Evolutionary conservation across 2,113 vertebrate genomes (phyloP).

Genomic region (Percopsis transmontana): DNA sequence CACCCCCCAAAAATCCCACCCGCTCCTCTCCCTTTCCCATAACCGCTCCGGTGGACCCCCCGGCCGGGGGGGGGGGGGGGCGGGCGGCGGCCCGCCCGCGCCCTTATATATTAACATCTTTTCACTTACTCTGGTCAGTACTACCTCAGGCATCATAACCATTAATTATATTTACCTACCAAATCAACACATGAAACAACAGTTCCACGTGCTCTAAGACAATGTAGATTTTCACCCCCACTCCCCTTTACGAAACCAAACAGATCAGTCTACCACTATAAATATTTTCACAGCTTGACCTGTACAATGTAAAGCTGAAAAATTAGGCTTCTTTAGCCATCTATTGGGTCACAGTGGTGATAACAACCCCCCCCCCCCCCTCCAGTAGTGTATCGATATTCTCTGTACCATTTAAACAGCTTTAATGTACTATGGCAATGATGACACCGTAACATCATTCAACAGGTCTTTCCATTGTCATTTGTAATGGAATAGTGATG

Average conservation of each 20-base stretch:
- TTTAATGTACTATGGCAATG: no score
- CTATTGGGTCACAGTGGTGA: constrained; percentile 10
- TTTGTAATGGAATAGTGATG: not conserved
- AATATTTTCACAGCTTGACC: not conserved
- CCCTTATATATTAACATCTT: constrained; percentile 69
- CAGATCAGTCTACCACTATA: no score
- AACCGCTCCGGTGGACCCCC: no score
- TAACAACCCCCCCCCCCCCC: no score
- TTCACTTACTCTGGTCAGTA: constrained; percentile 38
- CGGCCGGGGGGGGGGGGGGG: no score
- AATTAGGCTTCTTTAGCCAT: no score
- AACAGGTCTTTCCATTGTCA: no score
- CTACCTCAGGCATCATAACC: constrained; percentile 61
- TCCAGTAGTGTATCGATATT: not conserved
- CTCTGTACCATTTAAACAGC: no score
- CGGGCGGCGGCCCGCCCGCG: no score
- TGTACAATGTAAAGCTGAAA: constrained; percentile 12
- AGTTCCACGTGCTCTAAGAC: constrained; percentile 53
- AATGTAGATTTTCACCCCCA: constrained; percentile 12
- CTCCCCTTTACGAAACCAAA: constrained; percentile 1
- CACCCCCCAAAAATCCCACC: no score
- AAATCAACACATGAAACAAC: constrained; percentile 39
- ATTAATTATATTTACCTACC: constrained; percentile 55
- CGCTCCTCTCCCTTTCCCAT: no score
- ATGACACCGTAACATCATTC: no score